A percentile compares a stretch with the other conserved stretches of the same genome.
Evolutionary conservation across 1,140 invertebrate genomes (phyloP).

Genomic region (Wiebesia pumilae): DNA sequence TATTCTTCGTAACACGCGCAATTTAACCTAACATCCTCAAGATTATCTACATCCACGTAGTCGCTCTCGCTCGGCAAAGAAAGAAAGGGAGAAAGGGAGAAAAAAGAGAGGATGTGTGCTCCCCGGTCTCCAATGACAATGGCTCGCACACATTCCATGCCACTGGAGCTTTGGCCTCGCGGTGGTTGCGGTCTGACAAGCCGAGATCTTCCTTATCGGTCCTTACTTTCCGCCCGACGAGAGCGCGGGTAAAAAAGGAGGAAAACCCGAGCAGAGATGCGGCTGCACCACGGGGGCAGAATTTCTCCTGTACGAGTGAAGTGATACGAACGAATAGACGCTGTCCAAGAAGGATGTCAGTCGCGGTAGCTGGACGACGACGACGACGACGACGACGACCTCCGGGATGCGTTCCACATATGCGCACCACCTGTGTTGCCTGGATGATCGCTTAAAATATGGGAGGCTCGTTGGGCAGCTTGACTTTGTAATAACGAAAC

Average conservation of each 20-base stretch:
- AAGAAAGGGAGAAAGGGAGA: background rate
- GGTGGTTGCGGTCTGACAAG: background rate
- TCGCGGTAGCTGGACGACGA: background rate
- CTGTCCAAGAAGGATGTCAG: no score
- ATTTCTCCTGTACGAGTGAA: no score
- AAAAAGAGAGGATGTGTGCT: background rate
- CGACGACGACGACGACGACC: no score
- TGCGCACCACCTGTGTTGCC: background rate
- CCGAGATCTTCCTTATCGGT: constrained; percentile 32
- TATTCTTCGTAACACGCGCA: constrained; percentile 35
- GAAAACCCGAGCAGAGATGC: no score
- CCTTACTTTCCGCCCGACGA: background rate
- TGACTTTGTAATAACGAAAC: background rate
- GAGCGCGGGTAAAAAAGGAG: background rate
- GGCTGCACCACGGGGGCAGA: no score
- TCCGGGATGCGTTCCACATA: background rate
- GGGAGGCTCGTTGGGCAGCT: background rate
- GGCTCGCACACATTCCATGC: background rate
- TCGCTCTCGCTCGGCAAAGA: background rate
- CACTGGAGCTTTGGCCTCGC: background rate
- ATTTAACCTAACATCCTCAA: constrained; percentile 29
- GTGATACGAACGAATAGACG: no score
- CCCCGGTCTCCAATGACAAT: constrained; percentile 40
- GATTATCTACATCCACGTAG: constrained; percentile 4
- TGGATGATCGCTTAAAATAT: background rate